Percentiles rank a stretch among this genome's conserved stretches.
These are phyloP conservation scores for Tortricodes alternella DNA, from an alignment of 2,888 invertebrate species.

Conservation along the genomic window DNA sequence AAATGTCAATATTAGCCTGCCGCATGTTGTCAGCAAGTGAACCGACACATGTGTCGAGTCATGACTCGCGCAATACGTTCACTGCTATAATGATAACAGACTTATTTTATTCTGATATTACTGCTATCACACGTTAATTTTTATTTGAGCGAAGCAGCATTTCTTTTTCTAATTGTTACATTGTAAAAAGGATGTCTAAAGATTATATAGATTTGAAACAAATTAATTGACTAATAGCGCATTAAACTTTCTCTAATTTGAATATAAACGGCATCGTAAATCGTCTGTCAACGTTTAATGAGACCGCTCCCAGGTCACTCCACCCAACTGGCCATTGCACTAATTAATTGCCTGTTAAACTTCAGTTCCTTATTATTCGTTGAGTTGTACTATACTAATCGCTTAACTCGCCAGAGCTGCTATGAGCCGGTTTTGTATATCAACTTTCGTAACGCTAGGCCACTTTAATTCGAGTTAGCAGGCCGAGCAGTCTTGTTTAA, in stretches of 20 bases:
- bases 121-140: too few relatives aligned
- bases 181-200: too few relatives aligned
- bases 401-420: conserved; percentile 14
- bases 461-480: conserved; percentile 1
- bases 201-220: too few relatives aligned
- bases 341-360: conserved; percentile 28
- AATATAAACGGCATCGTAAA: conserved; percentile 41
- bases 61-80: background rate
- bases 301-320: conserved; percentile 37
- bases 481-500: background rate
- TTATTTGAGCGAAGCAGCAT: too few relatives aligned
- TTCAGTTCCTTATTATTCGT: conserved; percentile 28
- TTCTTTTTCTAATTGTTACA: too few relatives aligned
- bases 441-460: conserved; percentile 13
- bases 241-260: conserved; percentile 45
- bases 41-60: background rate
- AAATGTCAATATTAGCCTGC: conserved; percentile 10
- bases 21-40: background rate
- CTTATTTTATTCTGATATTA: too few relatives aligned
- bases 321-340: conserved; percentile 21
- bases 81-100: background rate
- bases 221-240: too few relatives aligned
- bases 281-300: conserved; percentile 38
- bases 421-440: conserved; percentile 24
- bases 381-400: conserved; percentile 24